Evolutionary conservation across 2,113 vertebrate species (phyloP).

Genomic region (Sander vitreus): DNA sequence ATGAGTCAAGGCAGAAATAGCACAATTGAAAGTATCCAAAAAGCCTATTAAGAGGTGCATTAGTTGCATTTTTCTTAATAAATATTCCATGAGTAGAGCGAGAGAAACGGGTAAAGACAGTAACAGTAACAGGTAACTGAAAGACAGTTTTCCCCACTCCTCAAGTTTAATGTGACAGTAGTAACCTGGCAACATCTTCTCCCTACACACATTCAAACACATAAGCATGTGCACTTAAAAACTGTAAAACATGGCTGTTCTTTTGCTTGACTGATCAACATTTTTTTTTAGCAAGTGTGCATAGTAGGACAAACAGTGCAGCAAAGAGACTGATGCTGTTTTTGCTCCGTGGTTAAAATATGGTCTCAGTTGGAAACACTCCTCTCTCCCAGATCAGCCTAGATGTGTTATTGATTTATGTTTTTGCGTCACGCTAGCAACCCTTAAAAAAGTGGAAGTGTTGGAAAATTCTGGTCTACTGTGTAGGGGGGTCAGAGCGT

Average conservation of each 20-base stretch:
- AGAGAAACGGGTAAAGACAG: neutral
- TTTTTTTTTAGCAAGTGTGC: neutral
- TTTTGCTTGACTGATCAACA: conserved; percentile 54
- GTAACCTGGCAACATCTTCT: conserved; percentile 1
- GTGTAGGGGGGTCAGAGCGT: conserved; percentile 21
- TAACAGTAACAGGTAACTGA: no score
- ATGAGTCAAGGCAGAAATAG: neutral
- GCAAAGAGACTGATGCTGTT: conserved; percentile 19
- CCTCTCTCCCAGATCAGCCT: conserved; percentile 32
- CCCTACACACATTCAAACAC: neutral
- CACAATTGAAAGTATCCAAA: neutral
- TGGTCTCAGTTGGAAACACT: conserved; percentile 45
- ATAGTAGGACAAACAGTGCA: conserved; percentile 43
- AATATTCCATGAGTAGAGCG: neutral
- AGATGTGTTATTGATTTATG: conserved; percentile 68
- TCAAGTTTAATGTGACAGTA: conserved; percentile 7
- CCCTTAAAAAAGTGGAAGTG: conserved; percentile 58
- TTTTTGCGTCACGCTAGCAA: conserved; percentile 51
- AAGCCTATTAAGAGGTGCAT: neutral
- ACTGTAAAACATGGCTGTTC: conserved; percentile 23
- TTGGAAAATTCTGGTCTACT: conserved; percentile 35
- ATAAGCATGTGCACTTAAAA: conserved; percentile 17
- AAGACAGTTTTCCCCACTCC: conserved; percentile 1
- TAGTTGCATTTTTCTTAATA: neutral
- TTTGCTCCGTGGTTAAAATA: conserved; percentile 45